Conservation (phyloP, 2,797 vertebrate species). For the Tangara arthus region DNA sequence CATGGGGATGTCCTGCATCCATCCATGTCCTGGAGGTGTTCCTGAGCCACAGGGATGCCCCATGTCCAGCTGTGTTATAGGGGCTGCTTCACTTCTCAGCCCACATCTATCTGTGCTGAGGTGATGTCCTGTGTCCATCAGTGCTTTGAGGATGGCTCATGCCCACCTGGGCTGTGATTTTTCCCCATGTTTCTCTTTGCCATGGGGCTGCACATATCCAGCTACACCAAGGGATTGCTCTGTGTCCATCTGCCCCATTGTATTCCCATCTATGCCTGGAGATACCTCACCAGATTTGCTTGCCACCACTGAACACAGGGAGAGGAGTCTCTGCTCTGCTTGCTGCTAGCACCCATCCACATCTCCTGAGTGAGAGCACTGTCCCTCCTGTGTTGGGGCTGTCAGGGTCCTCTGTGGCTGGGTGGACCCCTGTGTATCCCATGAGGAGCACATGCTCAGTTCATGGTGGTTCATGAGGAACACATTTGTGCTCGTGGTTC, state of each 20-base stretch:
- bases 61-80: not conserved
- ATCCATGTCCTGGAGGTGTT: not conserved
- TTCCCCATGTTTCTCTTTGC: not conserved
- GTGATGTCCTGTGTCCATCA: not conserved
- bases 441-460: not conserved
- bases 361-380: not conserved
- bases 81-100: not conserved
- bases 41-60: not conserved
- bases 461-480: not conserved
- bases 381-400: not conserved
- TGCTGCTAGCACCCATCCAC: not conserved
- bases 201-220: not conserved
- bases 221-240: accelerated
- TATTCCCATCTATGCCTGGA: not conserved
- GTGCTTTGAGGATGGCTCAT: accelerated
- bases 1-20: not conserved
- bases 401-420: not conserved
- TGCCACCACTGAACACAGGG: not conserved
- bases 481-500: accelerated
- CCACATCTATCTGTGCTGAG: accelerated
- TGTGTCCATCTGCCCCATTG: accelerated
- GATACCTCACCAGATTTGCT: not conserved
- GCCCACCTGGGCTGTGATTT: not conserved
- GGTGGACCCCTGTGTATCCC: accelerated
- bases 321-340: not conserved